A percentile compares a stretch with the other conserved stretches of the same genome.
Evolutionary conservation across 2,113 vertebrate species (phyloP).

Genomic region (Sardina pilchardus): DNA sequence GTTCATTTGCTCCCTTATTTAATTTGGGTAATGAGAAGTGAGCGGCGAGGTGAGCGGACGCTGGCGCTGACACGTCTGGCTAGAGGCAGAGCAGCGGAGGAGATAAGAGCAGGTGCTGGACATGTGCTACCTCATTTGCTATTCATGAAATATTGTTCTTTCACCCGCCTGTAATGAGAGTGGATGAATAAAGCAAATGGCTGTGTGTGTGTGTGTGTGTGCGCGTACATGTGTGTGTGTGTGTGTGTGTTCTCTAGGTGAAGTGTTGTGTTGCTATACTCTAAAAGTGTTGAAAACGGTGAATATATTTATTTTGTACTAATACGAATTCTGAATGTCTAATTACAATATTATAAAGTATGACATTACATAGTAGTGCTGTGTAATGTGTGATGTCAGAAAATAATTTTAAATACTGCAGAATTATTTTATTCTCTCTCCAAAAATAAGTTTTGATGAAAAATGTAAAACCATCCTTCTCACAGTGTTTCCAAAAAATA

Average conservation of each 20-base stretch:
- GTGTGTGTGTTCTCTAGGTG: background rate
- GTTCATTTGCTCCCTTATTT: background rate
- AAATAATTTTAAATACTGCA: background rate
- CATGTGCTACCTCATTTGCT: background rate
- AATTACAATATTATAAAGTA: background rate
- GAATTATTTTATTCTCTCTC: background rate
- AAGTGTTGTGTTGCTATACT: too few species aligned
- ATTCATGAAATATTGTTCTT: constrained; percentile 17
- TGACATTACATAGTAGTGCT: background rate
- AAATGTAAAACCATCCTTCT: background rate
- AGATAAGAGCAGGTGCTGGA: constrained; percentile 3
- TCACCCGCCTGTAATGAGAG: background rate
- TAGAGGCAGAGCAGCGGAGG: background rate
- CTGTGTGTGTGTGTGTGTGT: background rate
- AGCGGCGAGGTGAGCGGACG: background rate
- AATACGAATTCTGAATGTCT: background rate
- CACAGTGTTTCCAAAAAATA: background rate
- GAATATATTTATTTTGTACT: background rate
- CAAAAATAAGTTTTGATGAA: background rate
- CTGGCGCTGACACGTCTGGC: background rate
- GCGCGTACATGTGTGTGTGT: background rate
- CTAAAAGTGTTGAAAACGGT: background rate
- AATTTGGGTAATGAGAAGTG: constrained; percentile 6
- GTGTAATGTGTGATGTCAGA: background rate
- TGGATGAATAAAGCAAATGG: background rate